A percentile compares a stretch with the other conserved stretches of the same genome.
phyloP scores from a whole-genome alignment of 1,140 invertebrate species.

The Heliconius hermathena region DNA sequence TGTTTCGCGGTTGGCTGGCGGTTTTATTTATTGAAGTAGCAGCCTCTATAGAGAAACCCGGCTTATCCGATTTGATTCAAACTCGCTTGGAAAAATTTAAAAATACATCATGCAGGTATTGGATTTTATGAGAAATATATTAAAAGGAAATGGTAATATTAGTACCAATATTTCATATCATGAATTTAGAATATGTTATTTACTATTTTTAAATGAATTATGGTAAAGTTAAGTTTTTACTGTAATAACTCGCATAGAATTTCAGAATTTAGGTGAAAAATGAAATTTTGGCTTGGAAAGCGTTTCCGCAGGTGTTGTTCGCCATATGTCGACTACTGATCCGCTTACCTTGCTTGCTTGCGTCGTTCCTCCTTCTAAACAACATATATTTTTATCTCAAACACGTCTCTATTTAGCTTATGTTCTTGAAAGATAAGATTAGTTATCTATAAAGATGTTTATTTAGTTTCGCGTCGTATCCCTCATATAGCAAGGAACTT shows the following conservation, averaged over 20 bases:
- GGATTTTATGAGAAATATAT: not conserved
- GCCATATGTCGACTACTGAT: slow-evolving; percentile 21
- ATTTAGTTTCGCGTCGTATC: no score
- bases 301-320: slow-evolving; percentile 19
- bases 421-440: no score
- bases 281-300: no score
- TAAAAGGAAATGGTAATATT: slow-evolving; percentile 13
- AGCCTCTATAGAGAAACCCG: slow-evolving; percentile 26
- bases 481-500: no score
- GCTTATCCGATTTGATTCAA: slow-evolving; percentile 25
- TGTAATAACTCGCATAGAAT: not conserved
- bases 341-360: slow-evolving; percentile 12
- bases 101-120: slow-evolving; percentile 13
- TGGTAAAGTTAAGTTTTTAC: not conserved
- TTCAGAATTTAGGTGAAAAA: not conserved
- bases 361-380: slow-evolving; percentile 11
- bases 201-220: not conserved
- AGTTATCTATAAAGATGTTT: not conserved
- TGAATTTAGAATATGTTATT: not conserved
- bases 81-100: slow-evolving; percentile 21
- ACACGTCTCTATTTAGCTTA: no score
- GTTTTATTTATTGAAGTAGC: slow-evolving; percentile 26
- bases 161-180: not conserved
- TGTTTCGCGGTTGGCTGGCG: slow-evolving; percentile 22
- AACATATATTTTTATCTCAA: not conserved